Base-by-base conservation (phyloP, 2,113 vertebrate genomes). In the Labrus mixtus region DNA sequence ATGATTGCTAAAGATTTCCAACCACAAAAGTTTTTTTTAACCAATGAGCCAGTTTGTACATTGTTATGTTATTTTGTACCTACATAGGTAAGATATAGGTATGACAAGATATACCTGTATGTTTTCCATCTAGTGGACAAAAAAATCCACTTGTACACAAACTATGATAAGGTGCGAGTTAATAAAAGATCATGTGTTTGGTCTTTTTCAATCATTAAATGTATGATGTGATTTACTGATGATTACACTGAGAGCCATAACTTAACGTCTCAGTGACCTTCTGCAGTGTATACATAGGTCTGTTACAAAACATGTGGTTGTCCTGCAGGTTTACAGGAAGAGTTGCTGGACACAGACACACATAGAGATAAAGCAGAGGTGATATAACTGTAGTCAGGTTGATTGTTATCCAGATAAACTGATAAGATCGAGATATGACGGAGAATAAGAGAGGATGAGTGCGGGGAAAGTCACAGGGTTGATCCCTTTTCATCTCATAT, bases 381-480 rank as follows among this genome's bases (percentile, higher is more conserved):
- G n/a, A 10, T 41, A 1, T 11, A 43, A 25, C 17, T 12, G 29
- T 33, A 0, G 19, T 78, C 54, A 36, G 4, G 45, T 33, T 2
- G 57, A 79, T 77, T 55, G 10, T 54, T 37, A 69, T 66, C 10
- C 45, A 16, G 62, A 69, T 84, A 22, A 72, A 66, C 12, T 66
- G 60, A 78, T 72, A 66, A 56, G 56, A 65, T 48, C 6, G 15
- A 19, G 57, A 60, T 77, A 72, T 13, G 53, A 39, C 25, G 46
- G 36, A 43, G 10, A 63, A 70, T 53, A 67, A 55, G 60, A 51
- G 39, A 33, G 29, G 6, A 33, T 33, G 6, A 6, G 8, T 29
- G 10, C 2, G 10, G 39, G 39, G 39, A 41, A 3, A 48, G 20
- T 8, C 7, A 1, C 33, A 57, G 33, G 10, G 65, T 39, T n/a